These are phyloP conservation scores for Sylvia borin DNA, from an alignment of 2,797 vertebrate species.

Conservation along the genomic window DNA sequence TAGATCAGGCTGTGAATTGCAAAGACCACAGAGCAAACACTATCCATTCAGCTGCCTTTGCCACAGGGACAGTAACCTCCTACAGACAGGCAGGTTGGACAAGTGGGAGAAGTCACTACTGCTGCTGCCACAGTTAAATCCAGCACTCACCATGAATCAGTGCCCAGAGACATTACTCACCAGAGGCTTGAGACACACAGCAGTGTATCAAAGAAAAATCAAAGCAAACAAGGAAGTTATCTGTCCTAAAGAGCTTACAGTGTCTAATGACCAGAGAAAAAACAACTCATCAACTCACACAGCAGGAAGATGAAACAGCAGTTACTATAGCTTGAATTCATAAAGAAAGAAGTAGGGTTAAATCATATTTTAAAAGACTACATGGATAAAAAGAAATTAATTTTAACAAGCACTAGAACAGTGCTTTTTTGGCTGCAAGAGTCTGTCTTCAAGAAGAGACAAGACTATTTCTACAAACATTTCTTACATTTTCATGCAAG, in stretches of 20 bases:
- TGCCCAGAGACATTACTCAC: conserved; percentile 18
- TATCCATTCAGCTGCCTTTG: not conserved
- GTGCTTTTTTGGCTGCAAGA: not conserved
- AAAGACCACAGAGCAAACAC: not conserved
- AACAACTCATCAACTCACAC: not conserved
- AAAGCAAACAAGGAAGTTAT: conserved; percentile 33
- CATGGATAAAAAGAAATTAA: not conserved
- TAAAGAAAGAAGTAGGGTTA: not conserved
- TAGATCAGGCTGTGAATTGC: not conserved
- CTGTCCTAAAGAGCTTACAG: conserved; percentile 1
- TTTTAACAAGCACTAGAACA: not conserved
- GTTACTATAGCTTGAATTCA: not conserved
- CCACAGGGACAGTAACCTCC: conserved; percentile 4
- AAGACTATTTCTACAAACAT: not conserved
- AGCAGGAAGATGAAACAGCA: not conserved
- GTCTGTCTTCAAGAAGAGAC: not conserved
- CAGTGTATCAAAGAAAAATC: conserved; percentile 4
- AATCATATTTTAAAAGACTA: not conserved
- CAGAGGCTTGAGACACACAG: conserved; percentile 8
- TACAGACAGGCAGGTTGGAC: not conserved
- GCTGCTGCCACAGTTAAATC: not conserved
- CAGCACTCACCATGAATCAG: not conserved
- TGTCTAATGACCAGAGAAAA: conserved; percentile 4
- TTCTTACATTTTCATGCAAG: not conserved
- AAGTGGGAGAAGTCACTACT: not conserved